Evolutionary conservation across 1,140 invertebrate genomes (phyloP).

Genomic region (Drosophila sturtevanti): DNA sequence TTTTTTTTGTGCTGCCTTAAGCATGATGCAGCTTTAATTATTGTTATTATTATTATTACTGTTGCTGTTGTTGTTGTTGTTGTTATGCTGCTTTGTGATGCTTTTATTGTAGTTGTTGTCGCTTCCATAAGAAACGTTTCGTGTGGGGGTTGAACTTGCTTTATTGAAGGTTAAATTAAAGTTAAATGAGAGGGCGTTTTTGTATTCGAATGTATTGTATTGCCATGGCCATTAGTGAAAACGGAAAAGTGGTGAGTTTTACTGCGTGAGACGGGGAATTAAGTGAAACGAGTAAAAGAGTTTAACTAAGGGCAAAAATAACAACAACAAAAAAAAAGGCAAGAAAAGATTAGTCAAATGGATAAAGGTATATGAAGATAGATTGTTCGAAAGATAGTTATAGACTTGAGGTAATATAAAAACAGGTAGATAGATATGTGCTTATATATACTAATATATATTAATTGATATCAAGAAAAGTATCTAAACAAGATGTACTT

Average conservation of each 20-base stretch:
- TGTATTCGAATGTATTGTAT: background rate
- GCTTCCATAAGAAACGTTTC: background rate
- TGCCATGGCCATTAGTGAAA: background rate
- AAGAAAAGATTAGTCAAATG: background rate
- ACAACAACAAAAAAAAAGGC: background rate
- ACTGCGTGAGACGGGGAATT: background rate
- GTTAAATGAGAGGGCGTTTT: slow-evolving; percentile 40
- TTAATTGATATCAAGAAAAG: too few species aligned
- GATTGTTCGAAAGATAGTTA: background rate
- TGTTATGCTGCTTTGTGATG: background rate
- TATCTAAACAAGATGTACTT: too few species aligned
- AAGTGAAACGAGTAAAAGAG: background rate
- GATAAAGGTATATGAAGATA: background rate
- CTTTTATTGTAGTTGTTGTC: background rate
- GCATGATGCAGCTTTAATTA: slow-evolving; percentile 67
- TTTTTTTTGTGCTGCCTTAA: slow-evolving; percentile 33
- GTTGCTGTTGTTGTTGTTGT: slow-evolving; percentile 27
- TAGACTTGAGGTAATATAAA: too few species aligned
- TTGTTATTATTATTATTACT: slow-evolving; percentile 41
- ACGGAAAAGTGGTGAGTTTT: background rate
- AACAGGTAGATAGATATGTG: too few species aligned
- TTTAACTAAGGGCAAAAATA: background rate
- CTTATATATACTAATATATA: too few species aligned
- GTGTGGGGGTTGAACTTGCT: slow-evolving; percentile 26
- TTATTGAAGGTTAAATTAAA: slow-evolving; percentile 68